phyloP scores from a whole-genome alignment of 2,797 vertebrate species.

The Champsocephalus gunnari region DNA sequence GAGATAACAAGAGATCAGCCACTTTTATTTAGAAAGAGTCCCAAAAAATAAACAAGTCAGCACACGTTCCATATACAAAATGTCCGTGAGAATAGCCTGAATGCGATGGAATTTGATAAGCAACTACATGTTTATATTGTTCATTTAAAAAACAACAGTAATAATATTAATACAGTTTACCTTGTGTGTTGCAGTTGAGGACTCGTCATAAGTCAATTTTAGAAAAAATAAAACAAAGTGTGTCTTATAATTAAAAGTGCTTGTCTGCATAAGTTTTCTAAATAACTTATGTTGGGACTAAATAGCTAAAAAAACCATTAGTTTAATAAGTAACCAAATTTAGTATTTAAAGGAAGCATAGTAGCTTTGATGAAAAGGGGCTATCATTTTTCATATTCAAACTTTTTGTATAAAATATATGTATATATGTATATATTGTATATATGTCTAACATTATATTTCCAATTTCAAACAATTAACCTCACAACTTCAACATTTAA shows the following conservation, averaged over 20 bases:
- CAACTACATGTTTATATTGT: constrained; percentile 71
- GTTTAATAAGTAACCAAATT: constrained; percentile 38
- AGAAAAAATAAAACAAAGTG: constrained; percentile 28
- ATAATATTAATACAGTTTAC: constrained; percentile 63
- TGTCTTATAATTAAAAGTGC: constrained; percentile 47
- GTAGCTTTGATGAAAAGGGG: constrained; percentile 51
- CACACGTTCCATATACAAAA: constrained; percentile 90
- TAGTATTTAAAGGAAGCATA: constrained; percentile 40
- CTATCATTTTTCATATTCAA: constrained; percentile 65
- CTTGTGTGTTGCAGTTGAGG: constrained; percentile 49
- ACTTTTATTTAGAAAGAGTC: constrained; percentile 88
- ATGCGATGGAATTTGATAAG: constrained; percentile 75
- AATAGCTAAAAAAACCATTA: constrained; percentile 14
- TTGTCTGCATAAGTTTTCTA: constrained; percentile 40
- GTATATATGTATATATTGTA: constrained; percentile 76
- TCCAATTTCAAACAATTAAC: constrained; percentile 80
- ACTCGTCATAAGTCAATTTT: constrained; percentile 40
- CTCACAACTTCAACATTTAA: constrained; percentile 79
- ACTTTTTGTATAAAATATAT: constrained; percentile 82
- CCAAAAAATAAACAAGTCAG: constrained; percentile 88
- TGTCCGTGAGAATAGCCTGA: constrained; percentile 82
- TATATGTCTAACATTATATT: constrained; percentile 78
- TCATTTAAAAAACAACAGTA: constrained; percentile 71
- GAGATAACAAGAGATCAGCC: constrained; percentile 79
- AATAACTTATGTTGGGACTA: constrained; percentile 40